These are phyloP conservation scores for Netelia inedita DNA, from an alignment of 2,888 invertebrate species.

Conservation along the genomic window DNA sequence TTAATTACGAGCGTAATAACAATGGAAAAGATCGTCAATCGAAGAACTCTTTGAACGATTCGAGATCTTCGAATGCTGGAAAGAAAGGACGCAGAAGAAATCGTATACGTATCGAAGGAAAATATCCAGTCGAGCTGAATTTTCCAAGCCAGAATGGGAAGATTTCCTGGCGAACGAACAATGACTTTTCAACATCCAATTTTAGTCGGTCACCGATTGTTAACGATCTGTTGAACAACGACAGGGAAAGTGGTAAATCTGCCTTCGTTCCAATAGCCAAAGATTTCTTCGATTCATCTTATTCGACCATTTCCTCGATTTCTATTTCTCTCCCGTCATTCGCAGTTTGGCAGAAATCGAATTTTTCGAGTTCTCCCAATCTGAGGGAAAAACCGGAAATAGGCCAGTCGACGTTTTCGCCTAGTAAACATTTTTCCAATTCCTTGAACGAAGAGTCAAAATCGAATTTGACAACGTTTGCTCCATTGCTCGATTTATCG, in stretches of 20 bases:
- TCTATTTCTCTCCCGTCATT: too few species aligned
- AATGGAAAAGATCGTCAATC: constrained; percentile 6
- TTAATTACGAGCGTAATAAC: not conserved
- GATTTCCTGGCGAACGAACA: constrained; percentile 29
- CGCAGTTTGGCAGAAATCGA: not conserved
- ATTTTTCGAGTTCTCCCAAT: not conserved
- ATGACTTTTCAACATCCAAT: not conserved
- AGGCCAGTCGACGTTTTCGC: not conserved
- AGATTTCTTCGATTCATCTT: not conserved
- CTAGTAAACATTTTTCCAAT: not conserved
- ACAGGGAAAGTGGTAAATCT: not conserved
- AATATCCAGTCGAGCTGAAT: constrained; percentile 1
- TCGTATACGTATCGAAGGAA: constrained; percentile 53
- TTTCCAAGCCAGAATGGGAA: constrained; percentile 17
- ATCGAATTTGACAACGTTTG: not conserved
- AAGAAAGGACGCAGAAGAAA: constrained; percentile 32
- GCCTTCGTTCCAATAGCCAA: not conserved
- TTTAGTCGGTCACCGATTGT: not conserved
- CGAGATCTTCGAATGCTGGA: not conserved
- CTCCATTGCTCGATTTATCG: not conserved
- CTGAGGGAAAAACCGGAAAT: not conserved
- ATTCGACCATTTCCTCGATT: not conserved
- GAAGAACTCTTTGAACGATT: constrained; percentile 22
- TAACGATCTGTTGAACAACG: not conserved
- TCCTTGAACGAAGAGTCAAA: not conserved